These are phyloP conservation scores for Hyles vespertilio DNA, from an alignment of 1,140 invertebrate genomes.

Conservation along the genomic window DNA sequence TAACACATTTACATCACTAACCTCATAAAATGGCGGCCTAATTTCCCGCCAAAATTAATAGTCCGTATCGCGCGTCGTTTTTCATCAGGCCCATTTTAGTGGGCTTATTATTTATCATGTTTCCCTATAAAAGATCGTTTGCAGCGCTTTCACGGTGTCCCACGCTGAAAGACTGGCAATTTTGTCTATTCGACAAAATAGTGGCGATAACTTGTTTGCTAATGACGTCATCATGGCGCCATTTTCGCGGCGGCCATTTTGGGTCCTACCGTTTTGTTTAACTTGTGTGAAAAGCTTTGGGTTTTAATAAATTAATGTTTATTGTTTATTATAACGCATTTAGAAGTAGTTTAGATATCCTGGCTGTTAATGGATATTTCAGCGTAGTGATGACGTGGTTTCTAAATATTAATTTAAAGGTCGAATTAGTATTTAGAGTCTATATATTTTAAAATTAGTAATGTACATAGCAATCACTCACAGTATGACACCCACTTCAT, in stretches of 20 bases:
- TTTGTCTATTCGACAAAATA: slow-evolving; percentile 72
- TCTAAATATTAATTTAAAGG: no score
- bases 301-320: slow-evolving; percentile 24
- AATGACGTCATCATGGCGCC: slow-evolving; percentile 59
- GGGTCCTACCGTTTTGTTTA: slow-evolving; percentile 52
- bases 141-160: slow-evolving; percentile 52
- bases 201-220: slow-evolving; percentile 61
- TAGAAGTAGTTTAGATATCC: no score
- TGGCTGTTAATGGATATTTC: no score
- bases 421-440: no score
- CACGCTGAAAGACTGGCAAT: slow-evolving; percentile 69
- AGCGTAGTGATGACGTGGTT: background rate
- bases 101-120: slow-evolving; percentile 58
- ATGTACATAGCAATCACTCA: no score
- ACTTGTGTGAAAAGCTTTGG: slow-evolving; percentile 45
- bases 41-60: slow-evolving; percentile 57
- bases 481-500: no score
- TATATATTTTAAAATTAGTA: no score
- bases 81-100: slow-evolving; percentile 56
- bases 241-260: slow-evolving; percentile 53
- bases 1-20: slow-evolving; percentile 14
- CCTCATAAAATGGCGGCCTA: slow-evolving; percentile 46
- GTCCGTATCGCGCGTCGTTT: slow-evolving; percentile 58
- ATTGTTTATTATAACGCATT: slow-evolving; percentile 3
- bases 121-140: slow-evolving; percentile 60